phyloP scores from a whole-genome alignment of 2,888 invertebrate species.

The Mimas tiliae region DNA sequence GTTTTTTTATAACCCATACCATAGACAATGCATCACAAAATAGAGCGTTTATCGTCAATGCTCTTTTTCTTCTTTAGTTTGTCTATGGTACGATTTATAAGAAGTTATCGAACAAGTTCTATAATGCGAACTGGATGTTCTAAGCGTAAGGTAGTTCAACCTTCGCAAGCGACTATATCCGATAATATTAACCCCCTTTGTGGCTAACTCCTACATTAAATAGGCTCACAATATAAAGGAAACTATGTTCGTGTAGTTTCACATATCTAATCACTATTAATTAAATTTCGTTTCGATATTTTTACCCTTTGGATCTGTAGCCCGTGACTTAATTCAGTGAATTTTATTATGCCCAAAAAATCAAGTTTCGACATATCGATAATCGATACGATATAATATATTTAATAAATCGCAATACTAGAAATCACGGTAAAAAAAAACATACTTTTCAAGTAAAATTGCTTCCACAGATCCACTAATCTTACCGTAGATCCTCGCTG shows the following conservation, averaged over 20 bases:
- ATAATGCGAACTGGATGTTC: constrained; percentile 20
- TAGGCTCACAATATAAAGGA: constrained; percentile 14
- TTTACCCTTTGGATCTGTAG: background rate
- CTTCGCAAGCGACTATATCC: constrained; percentile 21
- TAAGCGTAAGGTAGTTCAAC: constrained; percentile 11
- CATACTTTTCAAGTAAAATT: background rate
- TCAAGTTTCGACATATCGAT: background rate
- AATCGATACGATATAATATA: background rate
- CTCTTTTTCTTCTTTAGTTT: background rate
- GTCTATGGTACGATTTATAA: constrained; percentile 15
- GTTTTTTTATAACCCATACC: constrained; percentile 14
- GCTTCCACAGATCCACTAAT: background rate
- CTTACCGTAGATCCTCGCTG: background rate
- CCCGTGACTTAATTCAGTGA: background rate
- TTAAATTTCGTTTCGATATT: constrained; percentile 4
- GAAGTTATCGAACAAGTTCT: constrained; percentile 12
- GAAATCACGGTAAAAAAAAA: background rate
- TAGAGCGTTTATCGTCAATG: background rate
- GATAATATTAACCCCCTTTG: background rate
- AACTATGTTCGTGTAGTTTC: background rate
- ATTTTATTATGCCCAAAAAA: background rate
- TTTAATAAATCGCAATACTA: background rate
- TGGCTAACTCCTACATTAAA: constrained; percentile 17
- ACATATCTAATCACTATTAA: background rate
- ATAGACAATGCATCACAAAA: background rate